These are phyloP conservation scores for Ascaphus truei DNA, from an alignment of 2,113 vertebrate species.

Conservation along the genomic window DNA sequence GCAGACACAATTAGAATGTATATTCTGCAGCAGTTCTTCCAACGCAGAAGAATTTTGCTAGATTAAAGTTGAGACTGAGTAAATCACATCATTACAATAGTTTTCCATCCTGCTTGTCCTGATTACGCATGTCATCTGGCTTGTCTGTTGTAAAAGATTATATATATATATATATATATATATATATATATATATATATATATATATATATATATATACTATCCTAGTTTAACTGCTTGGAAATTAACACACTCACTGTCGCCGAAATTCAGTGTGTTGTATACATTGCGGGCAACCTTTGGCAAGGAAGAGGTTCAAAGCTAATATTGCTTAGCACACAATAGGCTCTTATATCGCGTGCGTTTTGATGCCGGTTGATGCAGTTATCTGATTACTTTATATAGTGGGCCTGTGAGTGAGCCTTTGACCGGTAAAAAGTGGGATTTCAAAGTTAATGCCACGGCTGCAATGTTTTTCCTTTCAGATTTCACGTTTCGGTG, in stretches of 20 bases:
- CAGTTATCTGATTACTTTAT: background rate
- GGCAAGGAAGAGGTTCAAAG: too few relatives aligned
- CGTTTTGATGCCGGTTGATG: background rate
- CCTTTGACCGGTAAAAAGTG: too few relatives aligned
- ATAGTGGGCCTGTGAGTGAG: background rate
- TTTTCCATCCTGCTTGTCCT: conserved; percentile 23
- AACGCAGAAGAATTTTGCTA: conserved; percentile 17
- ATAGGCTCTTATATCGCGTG: background rate
- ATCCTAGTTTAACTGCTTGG: background rate
- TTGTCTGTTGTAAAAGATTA: conserved; percentile 24
- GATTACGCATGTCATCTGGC: conserved; percentile 20
- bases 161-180: too few relatives aligned
- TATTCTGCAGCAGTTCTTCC: conserved; percentile 1
- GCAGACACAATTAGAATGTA: conserved; percentile 25
- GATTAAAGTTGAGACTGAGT: conserved; percentile 27
- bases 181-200: too few relatives aligned
- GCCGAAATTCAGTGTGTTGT: background rate
- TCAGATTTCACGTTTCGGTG: too few relatives aligned
- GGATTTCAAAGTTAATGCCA: too few relatives aligned
- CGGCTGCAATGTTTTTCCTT: too few relatives aligned
- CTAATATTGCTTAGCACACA: background rate
- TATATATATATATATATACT: too few relatives aligned
- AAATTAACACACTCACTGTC: conserved; percentile 13
- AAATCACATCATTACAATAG: conserved; percentile 33
- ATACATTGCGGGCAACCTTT: background rate